phyloP scores from a whole-genome alignment of 2,888 invertebrate genomes.

The Boloria euphrosyne region DNA sequence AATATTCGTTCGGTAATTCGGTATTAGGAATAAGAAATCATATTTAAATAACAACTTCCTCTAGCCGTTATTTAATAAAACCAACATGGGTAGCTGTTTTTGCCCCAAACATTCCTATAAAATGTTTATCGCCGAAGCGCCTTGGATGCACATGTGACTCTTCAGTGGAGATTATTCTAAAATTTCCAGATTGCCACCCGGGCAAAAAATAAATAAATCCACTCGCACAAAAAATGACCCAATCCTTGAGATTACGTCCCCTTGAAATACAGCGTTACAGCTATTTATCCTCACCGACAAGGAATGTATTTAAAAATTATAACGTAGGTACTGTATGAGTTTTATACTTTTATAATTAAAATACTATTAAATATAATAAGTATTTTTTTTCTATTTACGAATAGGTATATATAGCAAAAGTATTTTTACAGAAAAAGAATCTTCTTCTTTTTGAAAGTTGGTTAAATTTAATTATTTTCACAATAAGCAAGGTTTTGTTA shows the following conservation, averaged over 20 bases:
- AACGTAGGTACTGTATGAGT: not conserved
- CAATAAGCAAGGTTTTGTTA: too few relatives aligned
- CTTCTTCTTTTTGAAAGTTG: too few relatives aligned
- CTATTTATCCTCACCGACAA: constrained; percentile 48
- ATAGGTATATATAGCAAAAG: too few relatives aligned
- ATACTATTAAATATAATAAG: too few relatives aligned
- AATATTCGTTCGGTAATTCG: constrained; percentile 17
- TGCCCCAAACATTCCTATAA: constrained; percentile 79
- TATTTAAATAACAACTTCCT: constrained; percentile 77
- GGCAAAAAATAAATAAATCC: constrained; percentile 81
- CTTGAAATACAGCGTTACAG: constrained; percentile 72
- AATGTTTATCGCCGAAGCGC: constrained; percentile 73
- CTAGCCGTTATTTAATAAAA: constrained; percentile 62
- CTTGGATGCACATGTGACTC: constrained; percentile 72
- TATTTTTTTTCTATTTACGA: too few relatives aligned
- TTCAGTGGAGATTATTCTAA: constrained; percentile 76
- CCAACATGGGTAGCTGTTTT: constrained; percentile 77
- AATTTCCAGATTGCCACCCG: constrained; percentile 81
- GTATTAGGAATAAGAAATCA: constrained; percentile 48
- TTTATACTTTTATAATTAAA: not conserved
- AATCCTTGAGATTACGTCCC: constrained; percentile 75
- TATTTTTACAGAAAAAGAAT: too few relatives aligned
- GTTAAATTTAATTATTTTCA: too few relatives aligned
- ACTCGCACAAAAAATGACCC: constrained; percentile 70
- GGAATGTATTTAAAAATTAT: constrained; percentile 2